Conservation (phyloP, 2,888 invertebrate species). For the Apoderus coryli region DNA sequence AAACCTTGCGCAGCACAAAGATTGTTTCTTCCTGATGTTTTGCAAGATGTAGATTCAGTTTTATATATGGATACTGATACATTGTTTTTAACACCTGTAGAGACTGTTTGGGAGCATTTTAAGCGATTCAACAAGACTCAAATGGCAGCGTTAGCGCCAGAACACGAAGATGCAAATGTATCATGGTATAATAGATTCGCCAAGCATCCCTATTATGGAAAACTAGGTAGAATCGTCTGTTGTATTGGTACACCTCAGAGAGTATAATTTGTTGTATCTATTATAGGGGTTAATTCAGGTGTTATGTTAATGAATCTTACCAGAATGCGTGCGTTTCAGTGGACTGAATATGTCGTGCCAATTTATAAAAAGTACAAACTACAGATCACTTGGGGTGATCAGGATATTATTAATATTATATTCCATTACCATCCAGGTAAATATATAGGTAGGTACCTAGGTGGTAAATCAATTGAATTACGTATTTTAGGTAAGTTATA, state of each 20-base stretch:
- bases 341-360: slow-evolving; percentile 72
- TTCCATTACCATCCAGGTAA: slow-evolving; percentile 69
- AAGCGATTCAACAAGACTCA: slow-evolving; percentile 68
- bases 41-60: slow-evolving; percentile 67
- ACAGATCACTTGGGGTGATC: slow-evolving; percentile 94
- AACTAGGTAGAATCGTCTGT: slow-evolving; percentile 62
- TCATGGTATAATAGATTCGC: slow-evolving; percentile 96
- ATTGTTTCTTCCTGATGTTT: slow-evolving; percentile 71
- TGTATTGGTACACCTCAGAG: too few species aligned
- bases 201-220: slow-evolving; percentile 85
- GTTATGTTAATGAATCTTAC: slow-evolving; percentile 97
- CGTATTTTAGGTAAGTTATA: slow-evolving; percentile 59
- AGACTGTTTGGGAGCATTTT: slow-evolving; percentile 75
- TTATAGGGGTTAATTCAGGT: slow-evolving; percentile 81
- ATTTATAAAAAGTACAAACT: slow-evolving; percentile 73
- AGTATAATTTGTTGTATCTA: too few species aligned
- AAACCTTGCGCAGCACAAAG: slow-evolving; percentile 91
- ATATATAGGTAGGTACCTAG: too few species aligned
- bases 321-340: slow-evolving; percentile 71
- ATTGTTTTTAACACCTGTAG: slow-evolving; percentile 69
- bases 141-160: slow-evolving; percentile 74
- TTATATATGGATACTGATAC: slow-evolving; percentile 90
- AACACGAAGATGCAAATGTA: slow-evolving; percentile 82
- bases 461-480: too few species aligned
- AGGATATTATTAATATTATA: slow-evolving; percentile 86